These are phyloP conservation scores for Sapajus apella DNA, from an alignment of 2,113 vertebrate species.

Conservation along the genomic window DNA sequence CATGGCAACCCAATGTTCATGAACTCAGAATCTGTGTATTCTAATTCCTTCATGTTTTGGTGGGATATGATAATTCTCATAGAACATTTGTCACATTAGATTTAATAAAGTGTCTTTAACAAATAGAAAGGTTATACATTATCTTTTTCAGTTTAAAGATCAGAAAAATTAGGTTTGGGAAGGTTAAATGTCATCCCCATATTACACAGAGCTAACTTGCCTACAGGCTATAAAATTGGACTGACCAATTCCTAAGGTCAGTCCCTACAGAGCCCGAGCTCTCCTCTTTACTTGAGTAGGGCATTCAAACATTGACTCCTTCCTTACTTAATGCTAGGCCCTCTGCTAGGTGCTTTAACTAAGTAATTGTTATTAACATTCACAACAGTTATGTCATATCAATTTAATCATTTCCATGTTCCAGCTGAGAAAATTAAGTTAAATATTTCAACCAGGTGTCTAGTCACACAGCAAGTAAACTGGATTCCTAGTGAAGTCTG, in stretches of 20 bases:
- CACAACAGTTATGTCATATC: background rate
- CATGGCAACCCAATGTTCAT: background rate
- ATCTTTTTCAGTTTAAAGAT: background rate
- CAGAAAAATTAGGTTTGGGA: background rate
- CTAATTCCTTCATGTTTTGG: background rate
- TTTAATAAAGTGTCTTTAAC: background rate
- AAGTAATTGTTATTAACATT: background rate
- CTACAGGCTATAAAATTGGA: background rate
- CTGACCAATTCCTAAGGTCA: background rate
- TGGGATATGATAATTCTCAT: background rate
- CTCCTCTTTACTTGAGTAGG: background rate
- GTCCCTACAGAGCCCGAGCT: background rate
- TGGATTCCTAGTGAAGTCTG: background rate
- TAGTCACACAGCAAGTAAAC: background rate
- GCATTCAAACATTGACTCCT: background rate
- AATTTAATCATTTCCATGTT: background rate
- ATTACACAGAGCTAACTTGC: background rate
- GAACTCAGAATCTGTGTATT: background rate
- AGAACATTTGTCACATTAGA: background rate
- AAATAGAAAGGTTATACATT: background rate
- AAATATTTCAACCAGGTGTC: background rate
- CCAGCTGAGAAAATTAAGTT: background rate
- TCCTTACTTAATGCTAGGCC: background rate
- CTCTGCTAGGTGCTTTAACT: background rate
- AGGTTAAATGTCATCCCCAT: background rate